Conservation (phyloP, 2,888 invertebrate genomes). For the Masnerella sp. region DNA sequence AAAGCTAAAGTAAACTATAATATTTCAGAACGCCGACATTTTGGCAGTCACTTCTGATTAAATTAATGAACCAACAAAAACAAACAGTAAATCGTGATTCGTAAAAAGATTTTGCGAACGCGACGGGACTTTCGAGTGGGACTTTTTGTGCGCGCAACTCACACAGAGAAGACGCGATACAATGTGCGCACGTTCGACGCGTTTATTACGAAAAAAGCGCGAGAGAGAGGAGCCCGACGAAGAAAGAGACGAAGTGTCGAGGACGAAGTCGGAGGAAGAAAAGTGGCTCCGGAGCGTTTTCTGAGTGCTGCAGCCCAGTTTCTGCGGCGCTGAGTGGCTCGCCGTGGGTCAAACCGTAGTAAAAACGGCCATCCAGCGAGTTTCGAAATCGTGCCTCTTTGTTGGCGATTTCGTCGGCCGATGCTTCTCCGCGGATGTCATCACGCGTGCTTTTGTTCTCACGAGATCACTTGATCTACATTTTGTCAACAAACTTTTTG, state of each 20-base stretch:
- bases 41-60: no score
- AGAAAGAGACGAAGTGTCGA: conserved; percentile 53
- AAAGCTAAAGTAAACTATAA: no score
- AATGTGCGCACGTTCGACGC: no score
- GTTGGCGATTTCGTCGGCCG: conserved; percentile 46
- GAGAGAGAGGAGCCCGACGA: conserved; percentile 15
- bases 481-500: no score
- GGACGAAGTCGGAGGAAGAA: conserved; percentile 58
- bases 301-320: conserved; percentile 64
- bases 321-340: conserved; percentile 53
- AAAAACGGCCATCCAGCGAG: conserved; percentile 51
- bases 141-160: not conserved
- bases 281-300: conserved; percentile 63
- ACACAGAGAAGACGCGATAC: not conserved
- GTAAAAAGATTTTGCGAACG: not conserved
- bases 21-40: no score
- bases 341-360: conserved; percentile 47
- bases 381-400: conserved; percentile 59
- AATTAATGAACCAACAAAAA: no score
- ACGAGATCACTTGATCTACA: no score
- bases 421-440: conserved; percentile 39
- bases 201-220: conserved; percentile 33
- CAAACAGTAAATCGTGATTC: no score
- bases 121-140: conserved; percentile 2
- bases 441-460: conserved; percentile 45